Base-by-base conservation (phyloP, 2,113 vertebrate genomes). In the Orthochromis indermauri region DNA sequence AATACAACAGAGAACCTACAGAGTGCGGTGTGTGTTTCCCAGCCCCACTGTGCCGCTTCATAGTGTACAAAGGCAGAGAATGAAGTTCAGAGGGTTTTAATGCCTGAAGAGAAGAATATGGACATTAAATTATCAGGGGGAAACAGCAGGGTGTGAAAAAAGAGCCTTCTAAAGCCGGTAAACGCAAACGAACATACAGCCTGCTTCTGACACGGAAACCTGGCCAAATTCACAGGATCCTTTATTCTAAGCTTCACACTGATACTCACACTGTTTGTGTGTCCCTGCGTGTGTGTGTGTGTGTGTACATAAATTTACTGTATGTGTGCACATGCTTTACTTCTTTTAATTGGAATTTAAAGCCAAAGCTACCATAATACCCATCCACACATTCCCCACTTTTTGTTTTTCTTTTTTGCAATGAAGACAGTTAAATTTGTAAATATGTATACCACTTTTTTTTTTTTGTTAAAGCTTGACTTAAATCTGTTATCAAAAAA, bases 111-210 rank as follows among this genome's bases (percentile, higher is more conserved):
- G 91, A 95, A 93, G 93, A 95, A 94, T 93, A 90, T 89, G 94
- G 94, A 95, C 94, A 94, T 91, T 93, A 94, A 94, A 95, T 96
- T 96, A 96, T 96, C 95, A 96, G 94, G 95, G 89, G 95, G 17
- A 95, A 96, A 97, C 95, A 95, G 96, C 94, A 96, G 94, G 93
- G 95, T 94, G 93, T 92, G 92, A 92, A 95, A 92, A 93, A 94
- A 94, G 91, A 94, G 92, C 90, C 89, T 91, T 94, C 89, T 92
- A 94, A 94, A 94, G 93, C 91, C 83, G 17, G 82, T 83, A 35
- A 86, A 93, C 85, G 90, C 88, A 92, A 86, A 95, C 91, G 92
- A 83, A 94, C 92, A 93, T 89, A 89, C 86, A 90, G 87, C 71
- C 91, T 90, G 91, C 94, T 96, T 95, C 94, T 95, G 94, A 94